Conservation (phyloP, 2,797 vertebrate species). For the Petrocephalus sullivani region DNA sequence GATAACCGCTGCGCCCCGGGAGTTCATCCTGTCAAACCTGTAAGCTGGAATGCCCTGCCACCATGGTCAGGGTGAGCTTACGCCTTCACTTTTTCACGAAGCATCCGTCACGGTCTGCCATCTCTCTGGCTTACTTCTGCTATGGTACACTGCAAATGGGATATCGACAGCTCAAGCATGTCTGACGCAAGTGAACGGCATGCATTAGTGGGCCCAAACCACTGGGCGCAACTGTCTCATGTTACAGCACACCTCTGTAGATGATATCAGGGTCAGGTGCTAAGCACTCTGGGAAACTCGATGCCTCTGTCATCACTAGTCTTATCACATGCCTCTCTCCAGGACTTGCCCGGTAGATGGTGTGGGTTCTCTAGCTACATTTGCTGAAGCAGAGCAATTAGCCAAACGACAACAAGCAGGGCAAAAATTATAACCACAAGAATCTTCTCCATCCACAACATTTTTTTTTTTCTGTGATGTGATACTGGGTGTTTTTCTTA, state of each 20-base stretch:
- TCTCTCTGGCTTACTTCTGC: conserved; percentile 20
- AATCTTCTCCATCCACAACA: background rate
- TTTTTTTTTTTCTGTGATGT: background rate
- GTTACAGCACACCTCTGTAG: background rate
- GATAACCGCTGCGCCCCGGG: background rate
- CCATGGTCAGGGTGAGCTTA: background rate
- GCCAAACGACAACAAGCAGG: background rate
- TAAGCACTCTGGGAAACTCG: background rate
- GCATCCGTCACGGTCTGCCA: conserved; percentile 5
- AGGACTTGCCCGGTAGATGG: background rate
- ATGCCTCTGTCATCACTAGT: background rate
- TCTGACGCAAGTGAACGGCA: conserved; percentile 28
- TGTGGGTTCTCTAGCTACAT: background rate
- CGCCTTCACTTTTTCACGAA: background rate
- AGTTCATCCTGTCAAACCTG: conserved; percentile 13
- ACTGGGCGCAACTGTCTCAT: conserved; percentile 7
- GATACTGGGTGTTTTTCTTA: background rate
- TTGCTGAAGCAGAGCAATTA: background rate
- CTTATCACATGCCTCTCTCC: background rate
- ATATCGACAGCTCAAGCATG: conserved; percentile 36
- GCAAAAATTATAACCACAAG: background rate
- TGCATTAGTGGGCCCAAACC: conserved; percentile 11
- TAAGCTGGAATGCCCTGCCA: background rate
- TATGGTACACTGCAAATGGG: conserved; percentile 24
- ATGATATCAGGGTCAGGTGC: conserved; percentile 6